Evolutionary conservation across 2,113 vertebrate species (phyloP), one percentile per base, ranked within the genome.

Genomic region (Sorex araneus): DNA sequence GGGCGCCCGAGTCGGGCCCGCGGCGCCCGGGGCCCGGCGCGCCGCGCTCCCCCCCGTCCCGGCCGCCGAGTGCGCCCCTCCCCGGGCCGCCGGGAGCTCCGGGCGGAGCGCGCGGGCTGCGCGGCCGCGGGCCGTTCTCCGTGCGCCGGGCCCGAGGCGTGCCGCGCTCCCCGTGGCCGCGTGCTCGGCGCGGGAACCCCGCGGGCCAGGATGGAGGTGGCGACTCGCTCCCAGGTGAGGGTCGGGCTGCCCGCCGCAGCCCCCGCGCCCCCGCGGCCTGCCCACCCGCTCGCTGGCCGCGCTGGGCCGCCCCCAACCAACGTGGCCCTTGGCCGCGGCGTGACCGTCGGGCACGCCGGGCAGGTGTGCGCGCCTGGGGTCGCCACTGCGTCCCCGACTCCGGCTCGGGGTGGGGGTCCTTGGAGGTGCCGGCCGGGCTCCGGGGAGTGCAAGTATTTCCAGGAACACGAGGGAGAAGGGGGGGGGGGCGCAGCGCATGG

Each of bases 181-280:
- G 87, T 85, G 88, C 78, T n/a, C 21, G 67, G 78, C 50, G 69
- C 57, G 21, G 18, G 63, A 84, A 47, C 9, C 57, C 57, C 0
- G 2, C 3, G 30, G 25, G 92, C 84, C 92, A 94, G 88, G 32
- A 97, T 97, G 96, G 96, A 89, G 74, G 2, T 91, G 94, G 93
- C 91, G 40, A 87, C 91, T 36, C 13, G 95, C 73, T 64, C 89
- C 30, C 89, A 96, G 95, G 96, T 97, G 91, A 96, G 96, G 73
- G 76, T 89, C 82, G 16, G 10, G 50, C 64, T 1, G 74, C n/a
- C 13, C 3, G 81, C 28, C 27, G 77, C n/a, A 7, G 13, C 40
- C 7, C 19, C 11, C 15, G 3, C 28, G 83, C 36, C 6, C n/a
- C 45, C 7, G 0, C 2, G 23, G 80, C 71, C 32, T 13, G 36